Percentiles rank a stretch among this genome's conserved stretches.
Conservation (phyloP, 2,113 vertebrate species). For the Podarcis raffonei region DNA sequence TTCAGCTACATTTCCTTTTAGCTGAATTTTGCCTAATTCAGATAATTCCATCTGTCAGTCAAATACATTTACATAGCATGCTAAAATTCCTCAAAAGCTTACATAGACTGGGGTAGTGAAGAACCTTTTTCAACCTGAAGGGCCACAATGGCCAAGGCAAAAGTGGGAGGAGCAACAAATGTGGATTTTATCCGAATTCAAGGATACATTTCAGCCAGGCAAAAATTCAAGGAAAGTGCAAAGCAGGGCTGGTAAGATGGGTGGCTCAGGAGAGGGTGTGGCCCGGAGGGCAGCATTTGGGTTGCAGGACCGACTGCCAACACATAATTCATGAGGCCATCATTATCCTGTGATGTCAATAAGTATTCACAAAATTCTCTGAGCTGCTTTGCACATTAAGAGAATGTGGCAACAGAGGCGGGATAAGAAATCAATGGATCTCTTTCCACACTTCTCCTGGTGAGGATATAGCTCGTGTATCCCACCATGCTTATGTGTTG, state of each 20-base stretch:
- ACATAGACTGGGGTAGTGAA: background rate
- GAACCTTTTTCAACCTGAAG: too few relatives aligned
- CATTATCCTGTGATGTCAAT: background rate
- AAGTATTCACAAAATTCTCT: background rate
- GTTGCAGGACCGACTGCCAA: too few relatives aligned
- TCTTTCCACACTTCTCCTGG: background rate
- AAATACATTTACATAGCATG: background rate
- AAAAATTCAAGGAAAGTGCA: too few relatives aligned
- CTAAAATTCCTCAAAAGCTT: background rate
- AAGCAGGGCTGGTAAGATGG: too few relatives aligned
- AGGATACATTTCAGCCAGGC: too few relatives aligned
- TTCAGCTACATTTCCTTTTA: conserved; percentile 7
- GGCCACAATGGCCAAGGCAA: too few relatives aligned
- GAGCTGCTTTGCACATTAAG: background rate
- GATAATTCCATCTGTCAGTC: background rate
- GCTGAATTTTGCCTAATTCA: background rate
- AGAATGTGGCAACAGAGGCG: background rate
- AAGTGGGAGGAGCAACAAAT: too few relatives aligned
- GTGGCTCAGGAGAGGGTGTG: too few relatives aligned
- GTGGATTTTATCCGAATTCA: too few relatives aligned
- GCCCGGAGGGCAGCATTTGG: too few relatives aligned
- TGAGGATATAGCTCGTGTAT: background rate
- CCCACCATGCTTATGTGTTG: background rate
- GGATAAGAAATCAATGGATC: background rate
- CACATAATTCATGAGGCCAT: background rate